These are phyloP conservation scores for Heliornis fulica DNA, from an alignment of 2,113 vertebrate species.

Conservation along the genomic window DNA sequence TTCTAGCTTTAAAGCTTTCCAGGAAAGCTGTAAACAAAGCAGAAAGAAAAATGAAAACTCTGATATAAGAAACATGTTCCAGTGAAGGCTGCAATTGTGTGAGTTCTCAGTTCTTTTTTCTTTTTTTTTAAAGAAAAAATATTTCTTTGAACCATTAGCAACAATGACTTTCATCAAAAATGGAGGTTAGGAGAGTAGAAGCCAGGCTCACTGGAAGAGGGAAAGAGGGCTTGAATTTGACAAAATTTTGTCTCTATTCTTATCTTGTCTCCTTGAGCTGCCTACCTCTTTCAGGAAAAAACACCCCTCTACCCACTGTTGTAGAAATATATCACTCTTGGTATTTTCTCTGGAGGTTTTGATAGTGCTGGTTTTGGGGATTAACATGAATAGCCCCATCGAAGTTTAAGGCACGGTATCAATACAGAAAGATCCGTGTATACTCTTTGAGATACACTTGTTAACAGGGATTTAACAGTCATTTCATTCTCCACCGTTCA, in stretches of 20 bases:
- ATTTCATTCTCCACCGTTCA: slow-evolving; percentile 47
- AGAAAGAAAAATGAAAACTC: not conserved
- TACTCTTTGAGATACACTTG: slow-evolving; percentile 34
- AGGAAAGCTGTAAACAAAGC: not conserved
- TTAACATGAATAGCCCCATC: not conserved
- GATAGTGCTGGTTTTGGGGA: not conserved
- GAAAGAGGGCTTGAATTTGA: not conserved
- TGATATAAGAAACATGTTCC: not conserved
- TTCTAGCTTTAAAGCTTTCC: not conserved
- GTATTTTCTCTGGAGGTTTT: not conserved
- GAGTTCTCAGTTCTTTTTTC: not conserved
- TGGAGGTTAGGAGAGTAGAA: not conserved
- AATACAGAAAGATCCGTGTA: not conserved
- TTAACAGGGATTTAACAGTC: slow-evolving; percentile 34
- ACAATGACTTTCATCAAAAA: not conserved
- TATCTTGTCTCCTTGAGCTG: not conserved
- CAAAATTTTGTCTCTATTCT: not conserved
- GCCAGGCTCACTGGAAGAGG: not conserved
- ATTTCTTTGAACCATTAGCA: not conserved
- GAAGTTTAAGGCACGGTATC: not conserved
- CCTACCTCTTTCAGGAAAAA: not conserved
- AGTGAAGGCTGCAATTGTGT: not conserved
- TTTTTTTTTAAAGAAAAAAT: not conserved
- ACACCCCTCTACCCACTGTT: not conserved
- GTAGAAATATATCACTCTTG: not conserved